Conservation (phyloP, 2,888 invertebrate species). For the Hymenopus coronatus region DNA sequence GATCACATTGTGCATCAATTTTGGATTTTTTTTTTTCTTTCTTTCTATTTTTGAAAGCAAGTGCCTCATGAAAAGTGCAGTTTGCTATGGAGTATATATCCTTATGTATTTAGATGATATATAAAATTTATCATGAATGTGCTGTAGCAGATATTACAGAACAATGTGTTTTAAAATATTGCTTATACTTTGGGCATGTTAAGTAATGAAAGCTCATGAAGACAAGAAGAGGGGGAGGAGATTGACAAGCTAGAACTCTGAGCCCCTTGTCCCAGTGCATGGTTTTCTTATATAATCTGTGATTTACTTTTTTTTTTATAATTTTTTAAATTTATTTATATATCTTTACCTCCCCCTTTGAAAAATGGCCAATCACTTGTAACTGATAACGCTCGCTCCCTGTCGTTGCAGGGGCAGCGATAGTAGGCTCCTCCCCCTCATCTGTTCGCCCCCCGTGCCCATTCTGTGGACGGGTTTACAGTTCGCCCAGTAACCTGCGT, state of each 20-base stretch:
- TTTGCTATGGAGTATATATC: too few relatives aligned
- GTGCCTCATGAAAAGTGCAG: too few relatives aligned
- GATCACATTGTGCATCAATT: too few relatives aligned
- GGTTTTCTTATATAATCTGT: neutral
- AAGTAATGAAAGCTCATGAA: neutral
- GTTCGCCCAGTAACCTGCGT: slow-evolving; percentile 65
- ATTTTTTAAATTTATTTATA: too few relatives aligned
- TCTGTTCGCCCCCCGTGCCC: slow-evolving; percentile 61
- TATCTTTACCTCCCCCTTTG: too few relatives aligned
- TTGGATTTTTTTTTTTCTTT: too few relatives aligned
- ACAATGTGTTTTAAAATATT: too few relatives aligned
- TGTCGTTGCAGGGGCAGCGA: slow-evolving; percentile 34
- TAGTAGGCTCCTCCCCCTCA: slow-evolving; percentile 33
- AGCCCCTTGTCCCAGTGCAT: neutral
- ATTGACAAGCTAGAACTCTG: neutral
- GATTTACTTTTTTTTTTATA: neutral
- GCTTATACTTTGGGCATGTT: neutral
- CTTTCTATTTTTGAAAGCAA: too few relatives aligned
- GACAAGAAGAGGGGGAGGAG: neutral
- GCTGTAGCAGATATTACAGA: too few relatives aligned
- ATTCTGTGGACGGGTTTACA: slow-evolving; percentile 69
- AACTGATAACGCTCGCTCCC: slow-evolving; percentile 31
- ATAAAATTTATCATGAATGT: too few relatives aligned
- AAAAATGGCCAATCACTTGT: neutral
- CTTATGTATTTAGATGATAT: too few relatives aligned